Conservation (phyloP, 2,797 vertebrate genomes). For the Sphaeramia orbicularis region DNA sequence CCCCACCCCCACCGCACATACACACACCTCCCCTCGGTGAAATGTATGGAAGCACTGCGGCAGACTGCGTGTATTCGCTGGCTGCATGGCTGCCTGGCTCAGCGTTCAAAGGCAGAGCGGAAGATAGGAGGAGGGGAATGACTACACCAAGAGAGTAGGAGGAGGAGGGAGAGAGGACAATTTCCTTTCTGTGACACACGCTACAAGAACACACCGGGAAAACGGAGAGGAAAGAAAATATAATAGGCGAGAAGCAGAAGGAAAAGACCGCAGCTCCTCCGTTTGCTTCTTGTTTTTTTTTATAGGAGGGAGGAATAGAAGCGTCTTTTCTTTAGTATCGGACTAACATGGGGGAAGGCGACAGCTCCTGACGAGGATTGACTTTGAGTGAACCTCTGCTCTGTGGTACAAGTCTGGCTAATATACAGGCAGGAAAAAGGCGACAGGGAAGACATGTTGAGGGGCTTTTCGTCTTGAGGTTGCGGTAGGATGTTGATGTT, state of each 20-base stretch:
- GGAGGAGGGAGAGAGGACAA: slow-evolving; percentile 72
- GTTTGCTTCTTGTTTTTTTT: slow-evolving; percentile 22
- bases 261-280: slow-evolving; percentile 65
- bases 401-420: slow-evolving; percentile 62
- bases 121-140: slow-evolving; percentile 82
- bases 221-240: slow-evolving; percentile 73
- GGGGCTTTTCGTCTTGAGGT: slow-evolving; percentile 74
- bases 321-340: slow-evolving; percentile 56
- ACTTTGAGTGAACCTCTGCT: slow-evolving; percentile 75
- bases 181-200: slow-evolving; percentile 85
- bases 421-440: slow-evolving; percentile 56
- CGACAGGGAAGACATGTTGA: slow-evolving; percentile 81
- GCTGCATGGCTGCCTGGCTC: slow-evolving; percentile 77
- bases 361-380: slow-evolving; percentile 75
- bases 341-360: slow-evolving; percentile 76
- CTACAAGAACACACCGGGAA: slow-evolving; percentile 81
- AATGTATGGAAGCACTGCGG: slow-evolving; percentile 83
- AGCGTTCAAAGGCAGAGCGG: slow-evolving; percentile 79
- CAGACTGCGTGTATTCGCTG: slow-evolving; percentile 79
- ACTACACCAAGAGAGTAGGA: slow-evolving; percentile 78
- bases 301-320: slow-evolving; percentile 8
- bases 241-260: slow-evolving; percentile 64
- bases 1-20: not conserved
- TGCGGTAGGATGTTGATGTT: slow-evolving; percentile 72
- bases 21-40: slow-evolving; percentile 57